These are phyloP conservation scores for Pionites leucogaster DNA, from an alignment of 2,113 vertebrate species.

Conservation along the genomic window DNA sequence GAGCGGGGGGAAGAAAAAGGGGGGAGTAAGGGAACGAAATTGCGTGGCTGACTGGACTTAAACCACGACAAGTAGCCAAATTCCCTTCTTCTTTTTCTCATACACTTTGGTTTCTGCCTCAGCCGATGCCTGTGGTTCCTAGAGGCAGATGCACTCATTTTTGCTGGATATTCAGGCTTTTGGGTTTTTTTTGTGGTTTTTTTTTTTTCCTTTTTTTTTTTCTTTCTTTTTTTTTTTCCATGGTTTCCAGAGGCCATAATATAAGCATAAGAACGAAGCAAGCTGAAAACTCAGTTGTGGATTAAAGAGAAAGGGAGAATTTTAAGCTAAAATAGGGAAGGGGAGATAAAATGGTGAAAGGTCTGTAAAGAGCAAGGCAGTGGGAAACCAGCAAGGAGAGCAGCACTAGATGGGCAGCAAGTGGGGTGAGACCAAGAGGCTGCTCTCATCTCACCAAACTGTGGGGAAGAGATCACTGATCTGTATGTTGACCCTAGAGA, in stretches of 20 bases:
- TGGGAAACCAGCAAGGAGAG: background rate
- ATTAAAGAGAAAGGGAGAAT: background rate
- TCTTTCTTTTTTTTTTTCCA: fast-evolving
- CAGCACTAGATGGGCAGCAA: fast-evolving
- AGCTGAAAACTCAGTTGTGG: background rate
- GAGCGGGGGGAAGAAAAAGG: too few relatives aligned
- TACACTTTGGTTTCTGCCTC: background rate
- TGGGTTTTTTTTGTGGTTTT: fast-evolving
- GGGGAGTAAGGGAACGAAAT: too few relatives aligned
- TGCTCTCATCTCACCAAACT: background rate
- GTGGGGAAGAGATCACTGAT: fast-evolving
- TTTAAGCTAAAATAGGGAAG: background rate
- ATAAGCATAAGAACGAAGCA: background rate
- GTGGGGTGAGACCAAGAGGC: fast-evolving
- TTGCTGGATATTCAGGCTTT: background rate
- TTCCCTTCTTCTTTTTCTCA: background rate
- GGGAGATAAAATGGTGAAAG: background rate
- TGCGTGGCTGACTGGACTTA: too few relatives aligned
- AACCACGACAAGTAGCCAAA: too few relatives aligned
- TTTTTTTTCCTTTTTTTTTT: fast-evolving
- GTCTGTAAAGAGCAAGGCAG: background rate
- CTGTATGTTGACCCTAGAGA: background rate
- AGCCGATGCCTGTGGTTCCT: background rate
- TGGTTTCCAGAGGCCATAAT: background rate
- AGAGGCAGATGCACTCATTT: background rate